Base-by-base conservation (phyloP, 2,797 vertebrate species). In the Oreochromis grahami region DNA sequence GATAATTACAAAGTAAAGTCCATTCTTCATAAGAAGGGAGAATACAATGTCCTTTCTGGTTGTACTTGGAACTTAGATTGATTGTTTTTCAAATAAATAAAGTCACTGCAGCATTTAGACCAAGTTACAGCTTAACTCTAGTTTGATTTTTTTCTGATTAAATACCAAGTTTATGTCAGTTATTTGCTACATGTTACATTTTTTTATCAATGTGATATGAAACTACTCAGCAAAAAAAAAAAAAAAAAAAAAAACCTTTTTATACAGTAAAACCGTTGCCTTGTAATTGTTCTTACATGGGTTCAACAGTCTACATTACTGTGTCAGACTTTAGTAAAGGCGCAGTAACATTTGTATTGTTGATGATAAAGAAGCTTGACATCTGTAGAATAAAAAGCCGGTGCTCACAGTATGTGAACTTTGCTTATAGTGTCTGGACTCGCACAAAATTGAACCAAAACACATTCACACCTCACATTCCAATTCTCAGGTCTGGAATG, bases 1-100 rank as follows among this genome's bases (percentile, higher is more conserved):
- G 86, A 43, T 81, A 83, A 72, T 86, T 86, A 76, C 83, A 91
- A 87, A 92, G 78, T 86, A 43, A 93, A 84, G 88, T 87, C 84
- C 65, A 87, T 88, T 92, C 89, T 89, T 80, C 53, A 80, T 41
- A 77, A 72, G 74, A 82, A 58, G 38, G 76, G 60, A 86, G 88
- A 80, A 87, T 81, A 79, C 53, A 78, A 29, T 55, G 2, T 53
- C 45, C 72, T 51, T 43, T 41, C 29, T 82, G 68, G 68, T 81
- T 77, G 65, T 70, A 70, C 70, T 56, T 74, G 51, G 4, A 81
- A 79, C 63, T 81, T n/a, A 32, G 26, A 74, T 1, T 32, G 17
- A 32, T 50, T 74, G 26, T 50, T 74, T 48, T 74, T n/a, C 24
- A 74, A 74, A 50, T 48, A 74, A 12, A 41, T 70, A 43, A 43